phyloP scores from a whole-genome alignment of 2,888 invertebrate genomes.

The Drosophila multiciliata region DNA sequence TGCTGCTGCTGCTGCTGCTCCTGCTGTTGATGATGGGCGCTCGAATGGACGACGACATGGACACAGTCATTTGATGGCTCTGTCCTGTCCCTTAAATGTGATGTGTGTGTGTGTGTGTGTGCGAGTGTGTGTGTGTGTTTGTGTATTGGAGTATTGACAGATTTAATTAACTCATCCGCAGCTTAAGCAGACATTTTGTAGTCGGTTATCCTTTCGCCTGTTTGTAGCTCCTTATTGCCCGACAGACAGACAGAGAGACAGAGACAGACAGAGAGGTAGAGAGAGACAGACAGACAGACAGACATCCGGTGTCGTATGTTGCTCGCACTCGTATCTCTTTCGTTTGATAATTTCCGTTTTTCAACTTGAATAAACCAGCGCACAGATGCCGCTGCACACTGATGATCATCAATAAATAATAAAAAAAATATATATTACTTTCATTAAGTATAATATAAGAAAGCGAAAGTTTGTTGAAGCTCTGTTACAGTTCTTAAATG shows the following conservation, averaged over 20 bases:
- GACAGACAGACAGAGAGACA: neutral
- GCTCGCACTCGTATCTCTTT: conserved; percentile 68
- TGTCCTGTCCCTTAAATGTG: conserved; percentile 24
- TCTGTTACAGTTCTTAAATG: neutral
- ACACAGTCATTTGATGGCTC: conserved; percentile 66
- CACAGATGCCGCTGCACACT: conserved; percentile 53
- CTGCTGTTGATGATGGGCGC: conserved; percentile 61
- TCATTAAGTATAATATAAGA: neutral
- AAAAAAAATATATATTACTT: neutral
- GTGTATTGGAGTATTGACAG: conserved; percentile 75
- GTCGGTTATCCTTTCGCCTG: conserved; percentile 60
- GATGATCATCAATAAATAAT: conserved; percentile 3
- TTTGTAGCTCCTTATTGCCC: conserved; percentile 42
- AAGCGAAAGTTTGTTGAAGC: neutral
- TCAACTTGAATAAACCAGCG: conserved; percentile 61
- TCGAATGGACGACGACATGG: conserved; percentile 74
- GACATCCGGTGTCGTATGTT: conserved; percentile 79
- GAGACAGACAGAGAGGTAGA: neutral
- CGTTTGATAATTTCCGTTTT: conserved; percentile 80
- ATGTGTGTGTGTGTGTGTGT: conserved; percentile 4
- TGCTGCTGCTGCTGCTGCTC: conserved; percentile 43
- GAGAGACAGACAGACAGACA: conserved; percentile 58
- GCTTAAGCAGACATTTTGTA: conserved; percentile 80
- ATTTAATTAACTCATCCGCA: conserved; percentile 82
- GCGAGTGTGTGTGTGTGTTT: neutral